Evolutionary conservation across 2,113 vertebrate genomes (phyloP).

Genomic region (Gallinago paraguaiae): DNA sequence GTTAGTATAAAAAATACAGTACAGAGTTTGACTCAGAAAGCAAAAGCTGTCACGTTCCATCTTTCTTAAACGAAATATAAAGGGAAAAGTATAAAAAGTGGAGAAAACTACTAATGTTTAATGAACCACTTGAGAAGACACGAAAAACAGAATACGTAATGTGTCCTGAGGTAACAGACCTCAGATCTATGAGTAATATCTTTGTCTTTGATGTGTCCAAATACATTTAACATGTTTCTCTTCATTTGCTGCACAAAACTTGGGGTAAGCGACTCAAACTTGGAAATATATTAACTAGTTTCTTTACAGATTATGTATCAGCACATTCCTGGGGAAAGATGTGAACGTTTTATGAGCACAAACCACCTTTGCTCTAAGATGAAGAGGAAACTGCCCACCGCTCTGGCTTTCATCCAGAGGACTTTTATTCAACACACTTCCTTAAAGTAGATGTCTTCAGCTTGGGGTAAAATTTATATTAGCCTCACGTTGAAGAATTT

Average conservation of each 20-base stretch:
- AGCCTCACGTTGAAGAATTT: not conserved
- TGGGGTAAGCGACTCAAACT: not conserved
- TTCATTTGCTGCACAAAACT: not conserved
- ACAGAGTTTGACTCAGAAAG: not conserved
- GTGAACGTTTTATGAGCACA: not conserved
- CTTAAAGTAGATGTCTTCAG: not conserved
- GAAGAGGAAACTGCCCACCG: not conserved
- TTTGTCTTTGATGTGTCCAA: conserved; percentile 35
- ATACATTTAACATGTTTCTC: not conserved
- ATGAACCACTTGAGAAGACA: not conserved
- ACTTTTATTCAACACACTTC: not conserved
- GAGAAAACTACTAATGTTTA: not conserved
- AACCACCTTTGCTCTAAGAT: not conserved
- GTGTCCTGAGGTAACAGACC: not conserved
- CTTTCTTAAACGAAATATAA: not conserved
- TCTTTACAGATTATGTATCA: not conserved
- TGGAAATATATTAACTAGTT: not conserved
- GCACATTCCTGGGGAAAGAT: not conserved
- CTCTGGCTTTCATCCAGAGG: not conserved
- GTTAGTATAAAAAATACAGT: not conserved
- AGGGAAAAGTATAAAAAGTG: not conserved
- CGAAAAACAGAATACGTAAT: conserved; percentile 8
- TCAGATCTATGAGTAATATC: conserved; percentile 1
- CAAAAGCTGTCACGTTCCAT: not conserved
- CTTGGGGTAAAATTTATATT: not conserved